Evolutionary conservation across 2,113 vertebrate species (phyloP).

Genomic region (Caloenas nicobarica): DNA sequence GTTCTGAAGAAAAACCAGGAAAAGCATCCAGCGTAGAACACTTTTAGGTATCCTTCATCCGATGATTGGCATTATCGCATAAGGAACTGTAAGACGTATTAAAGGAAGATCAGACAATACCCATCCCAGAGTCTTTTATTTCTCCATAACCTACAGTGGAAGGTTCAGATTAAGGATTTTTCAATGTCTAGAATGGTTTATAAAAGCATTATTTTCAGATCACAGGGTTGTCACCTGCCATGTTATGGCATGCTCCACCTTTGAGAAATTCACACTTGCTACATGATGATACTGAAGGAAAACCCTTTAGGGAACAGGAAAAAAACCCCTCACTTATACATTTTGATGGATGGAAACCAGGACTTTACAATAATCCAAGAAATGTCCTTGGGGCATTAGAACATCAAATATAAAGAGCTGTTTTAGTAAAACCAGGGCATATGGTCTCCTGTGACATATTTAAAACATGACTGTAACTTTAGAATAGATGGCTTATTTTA

Average conservation of each 20-base stretch:
- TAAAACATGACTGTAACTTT: not conserved
- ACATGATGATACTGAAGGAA: not conserved
- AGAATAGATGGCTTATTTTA: not conserved
- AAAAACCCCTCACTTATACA: too few species aligned
- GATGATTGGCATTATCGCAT: not conserved
- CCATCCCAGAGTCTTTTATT: not conserved
- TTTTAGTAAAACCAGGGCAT: not conserved
- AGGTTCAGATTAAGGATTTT: not conserved
- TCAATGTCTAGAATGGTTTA: not conserved
- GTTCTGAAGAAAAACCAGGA: not conserved
- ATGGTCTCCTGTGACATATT: not conserved
- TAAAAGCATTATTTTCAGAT: not conserved
- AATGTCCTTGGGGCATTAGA: not conserved
- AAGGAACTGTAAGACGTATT: not conserved
- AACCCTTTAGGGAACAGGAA: not conserved
- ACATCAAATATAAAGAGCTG: not conserved
- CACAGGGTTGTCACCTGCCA: not conserved
- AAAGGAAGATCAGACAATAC: not conserved
- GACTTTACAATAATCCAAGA: not conserved
- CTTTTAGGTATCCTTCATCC: not conserved
- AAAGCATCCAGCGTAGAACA: not conserved
- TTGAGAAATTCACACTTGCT: not conserved
- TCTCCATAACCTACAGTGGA: not conserved
- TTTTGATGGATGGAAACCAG: not conserved
- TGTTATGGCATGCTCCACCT: not conserved